Evolutionary conservation across 30 jellyfish, hydroid and myxozoan genomes (phyloP).

Genomic region (Hydra vulgaris): DNA sequence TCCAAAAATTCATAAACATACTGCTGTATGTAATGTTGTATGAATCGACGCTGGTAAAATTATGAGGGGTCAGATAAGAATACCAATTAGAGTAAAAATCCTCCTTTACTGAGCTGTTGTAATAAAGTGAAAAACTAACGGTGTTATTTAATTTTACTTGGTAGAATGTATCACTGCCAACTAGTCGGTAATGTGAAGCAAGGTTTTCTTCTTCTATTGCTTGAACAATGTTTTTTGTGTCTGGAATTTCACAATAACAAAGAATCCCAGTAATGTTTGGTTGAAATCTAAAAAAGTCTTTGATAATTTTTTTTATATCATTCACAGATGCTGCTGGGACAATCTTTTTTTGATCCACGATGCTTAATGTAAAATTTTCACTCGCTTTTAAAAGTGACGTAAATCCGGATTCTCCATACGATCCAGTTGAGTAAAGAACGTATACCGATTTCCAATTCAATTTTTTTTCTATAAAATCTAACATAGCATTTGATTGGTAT

Average conservation of each 20-base stretch:
- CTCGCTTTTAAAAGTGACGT: conserved; percentile 32
- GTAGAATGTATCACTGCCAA: conserved; percentile 50
- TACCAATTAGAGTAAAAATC: conserved; percentile 42
- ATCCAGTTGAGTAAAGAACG: conserved; percentile 51
- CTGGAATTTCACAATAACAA: conserved; percentile 60
- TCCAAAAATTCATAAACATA: conserved; percentile 64
- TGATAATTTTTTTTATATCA: conserved; percentile 10
- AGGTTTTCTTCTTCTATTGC: conserved; percentile 20
- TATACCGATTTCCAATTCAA: conserved; percentile 65
- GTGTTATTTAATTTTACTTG: conserved; percentile 29
- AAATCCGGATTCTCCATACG: conserved; percentile 65
- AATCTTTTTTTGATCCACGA: conserved; percentile 34
- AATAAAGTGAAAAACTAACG: conserved; percentile 43
- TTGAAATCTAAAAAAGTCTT: conserved; percentile 19
- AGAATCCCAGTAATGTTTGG: conserved; percentile 51
- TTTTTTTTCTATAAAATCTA: conserved; percentile 36
- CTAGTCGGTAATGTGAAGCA: conserved; percentile 23
- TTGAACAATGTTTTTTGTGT: conserved; percentile 21
- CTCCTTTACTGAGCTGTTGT: conserved; percentile 11
- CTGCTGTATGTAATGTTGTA: no score
- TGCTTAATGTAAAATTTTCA: conserved; percentile 26
- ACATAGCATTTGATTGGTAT: conserved; percentile 78
- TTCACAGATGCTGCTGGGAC: conserved; percentile 10
- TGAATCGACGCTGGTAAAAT: conserved; percentile 7
- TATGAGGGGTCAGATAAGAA: conserved; percentile 31